A percentile compares a stretch with the other conserved stretches of the same genome.
Evolutionary conservation across 2,888 invertebrate genomes (phyloP).

Genomic region (Conus canariensis): DNA sequence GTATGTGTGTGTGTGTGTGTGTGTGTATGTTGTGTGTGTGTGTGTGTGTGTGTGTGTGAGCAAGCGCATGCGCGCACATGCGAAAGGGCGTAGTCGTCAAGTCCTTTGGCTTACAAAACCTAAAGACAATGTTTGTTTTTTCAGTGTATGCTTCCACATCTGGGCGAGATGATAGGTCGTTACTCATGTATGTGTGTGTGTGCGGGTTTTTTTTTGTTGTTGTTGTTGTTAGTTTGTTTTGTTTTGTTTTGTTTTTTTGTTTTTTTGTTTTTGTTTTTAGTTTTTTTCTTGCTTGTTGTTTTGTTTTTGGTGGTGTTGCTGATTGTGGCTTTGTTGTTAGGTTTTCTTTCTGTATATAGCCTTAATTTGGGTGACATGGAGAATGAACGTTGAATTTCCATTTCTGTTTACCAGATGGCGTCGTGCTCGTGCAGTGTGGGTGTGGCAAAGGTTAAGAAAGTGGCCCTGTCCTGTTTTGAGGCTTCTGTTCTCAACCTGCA

Average conservation of each 20-base stretch:
- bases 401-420: not conserved
- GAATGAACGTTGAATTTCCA: not conserved
- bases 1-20: too few species aligned
- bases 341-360: not conserved
- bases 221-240: too few species aligned
- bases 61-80: too few species aligned
- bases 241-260: not conserved
- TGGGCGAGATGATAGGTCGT: too few species aligned
- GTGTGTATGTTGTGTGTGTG: too few species aligned
- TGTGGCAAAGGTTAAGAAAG: constrained; percentile 54
- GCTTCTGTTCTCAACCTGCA: constrained; percentile 55
- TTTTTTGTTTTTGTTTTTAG: not conserved
- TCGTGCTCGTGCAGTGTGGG: constrained; percentile 48
- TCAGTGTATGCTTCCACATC: too few species aligned
- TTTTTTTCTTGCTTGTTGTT: not conserved
- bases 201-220: not conserved
- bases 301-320: not conserved
- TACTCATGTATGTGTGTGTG: too few species aligned
- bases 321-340: not conserved
- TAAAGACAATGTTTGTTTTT: too few species aligned
- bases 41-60: too few species aligned
- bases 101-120: too few species aligned
- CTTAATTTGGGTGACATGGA: not conserved
- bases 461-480: constrained; percentile 54
- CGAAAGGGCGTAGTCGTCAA: too few species aligned